These are phyloP conservation scores for Drosophila sucinea DNA, from an alignment of 1,140 invertebrate genomes.

Conservation along the genomic window DNA sequence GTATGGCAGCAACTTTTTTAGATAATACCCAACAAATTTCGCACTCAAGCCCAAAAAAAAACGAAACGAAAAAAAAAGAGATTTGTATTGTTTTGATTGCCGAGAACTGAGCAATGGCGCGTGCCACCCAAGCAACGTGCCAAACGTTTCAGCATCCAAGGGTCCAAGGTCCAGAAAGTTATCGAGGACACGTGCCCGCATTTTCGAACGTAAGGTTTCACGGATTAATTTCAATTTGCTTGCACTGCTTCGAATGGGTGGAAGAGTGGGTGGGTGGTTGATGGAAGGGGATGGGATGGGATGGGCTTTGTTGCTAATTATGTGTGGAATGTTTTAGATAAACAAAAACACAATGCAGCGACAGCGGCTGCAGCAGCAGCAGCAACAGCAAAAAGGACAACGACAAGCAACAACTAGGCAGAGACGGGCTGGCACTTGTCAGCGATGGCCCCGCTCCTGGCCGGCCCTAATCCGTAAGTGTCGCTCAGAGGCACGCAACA, in stretches of 20 bases:
- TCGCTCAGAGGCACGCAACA: conserved; percentile 78
- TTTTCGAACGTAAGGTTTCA: conserved; percentile 77
- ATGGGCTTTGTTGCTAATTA: conserved; percentile 74
- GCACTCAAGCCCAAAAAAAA: conserved; percentile 36
- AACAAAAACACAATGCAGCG: conserved; percentile 69
- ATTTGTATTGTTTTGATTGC: conserved; percentile 78
- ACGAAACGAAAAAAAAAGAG: not conserved
- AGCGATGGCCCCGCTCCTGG: conserved; percentile 37
- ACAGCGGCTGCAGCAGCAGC: conserved; percentile 26
- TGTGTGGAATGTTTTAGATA: conserved; percentile 80
- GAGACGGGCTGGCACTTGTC: conserved; percentile 60
- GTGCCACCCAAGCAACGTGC: conserved; percentile 29
- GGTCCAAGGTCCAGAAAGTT: conserved; percentile 45
- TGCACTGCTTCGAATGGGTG: conserved; percentile 19
- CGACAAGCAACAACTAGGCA: conserved; percentile 20
- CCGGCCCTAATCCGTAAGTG: conserved; percentile 79
- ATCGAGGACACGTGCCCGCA: conserved; percentile 72
- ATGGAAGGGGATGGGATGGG: conserved; percentile 11
- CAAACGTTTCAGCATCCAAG: conserved; percentile 10
- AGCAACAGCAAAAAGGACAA: conserved; percentile 70
- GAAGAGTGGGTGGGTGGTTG: not conserved
- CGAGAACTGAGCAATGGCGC: conserved; percentile 33
- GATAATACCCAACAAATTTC: conserved; percentile 61
- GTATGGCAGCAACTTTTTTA: conserved; percentile 53
- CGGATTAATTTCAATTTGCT: conserved; percentile 82